Percentiles rank a stretch among this genome's conserved stretches.
Evolutionary conservation across 2,113 vertebrate genomes (phyloP).

Genomic region (Paradoxurus hermaphroditus): DNA sequence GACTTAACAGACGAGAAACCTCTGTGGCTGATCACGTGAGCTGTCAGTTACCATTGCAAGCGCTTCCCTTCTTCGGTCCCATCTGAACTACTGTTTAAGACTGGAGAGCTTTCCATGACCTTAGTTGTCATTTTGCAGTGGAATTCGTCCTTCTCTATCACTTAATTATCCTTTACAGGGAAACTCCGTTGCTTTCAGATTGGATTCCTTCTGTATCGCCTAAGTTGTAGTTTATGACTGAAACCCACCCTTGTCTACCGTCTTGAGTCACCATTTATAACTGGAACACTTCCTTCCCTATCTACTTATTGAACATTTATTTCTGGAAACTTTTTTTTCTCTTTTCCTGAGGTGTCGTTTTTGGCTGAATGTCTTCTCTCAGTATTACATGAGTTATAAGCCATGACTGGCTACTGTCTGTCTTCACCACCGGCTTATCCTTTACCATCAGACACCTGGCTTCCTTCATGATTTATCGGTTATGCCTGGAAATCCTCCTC

Average conservation of each 20-base stretch:
- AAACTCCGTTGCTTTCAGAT: not conserved
- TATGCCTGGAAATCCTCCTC: not conserved
- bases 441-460: not conserved
- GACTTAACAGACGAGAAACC: not conserved
- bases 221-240: not conserved
- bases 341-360: not conserved
- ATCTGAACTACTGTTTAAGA: accelerated
- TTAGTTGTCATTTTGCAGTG: not conserved
- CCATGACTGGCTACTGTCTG: not conserved
- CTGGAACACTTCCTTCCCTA: not conserved
- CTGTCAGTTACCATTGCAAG: not conserved
- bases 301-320: not conserved
- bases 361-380: not conserved
- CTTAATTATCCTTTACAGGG: too few species aligned
- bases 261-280: not conserved
- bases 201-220: not conserved
- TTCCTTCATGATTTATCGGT: not conserved
- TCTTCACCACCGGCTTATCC: not conserved
- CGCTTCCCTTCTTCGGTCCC: not conserved
- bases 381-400: not conserved
- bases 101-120: not conserved
- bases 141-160: too few species aligned
- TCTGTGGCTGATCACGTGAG: not conserved
- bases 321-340: not conserved
- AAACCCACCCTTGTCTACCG: not conserved